A percentile compares a stretch with the other conserved stretches of the same genome.
Conservation (phyloP, 1,140 invertebrate genomes). For the Linepithema humile region DNA sequence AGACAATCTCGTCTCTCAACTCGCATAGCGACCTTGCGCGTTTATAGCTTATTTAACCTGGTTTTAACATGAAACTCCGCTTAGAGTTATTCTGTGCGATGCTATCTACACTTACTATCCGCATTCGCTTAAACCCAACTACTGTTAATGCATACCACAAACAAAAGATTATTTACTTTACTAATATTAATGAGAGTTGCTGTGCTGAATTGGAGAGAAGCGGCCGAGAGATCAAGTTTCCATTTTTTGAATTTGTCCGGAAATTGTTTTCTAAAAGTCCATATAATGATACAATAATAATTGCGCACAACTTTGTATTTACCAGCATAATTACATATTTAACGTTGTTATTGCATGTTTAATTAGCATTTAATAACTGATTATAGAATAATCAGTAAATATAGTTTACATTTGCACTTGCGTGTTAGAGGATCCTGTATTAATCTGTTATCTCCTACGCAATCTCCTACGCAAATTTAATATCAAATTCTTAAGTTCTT, state of each 20-base stretch:
- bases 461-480: no score
- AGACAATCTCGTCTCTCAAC: neutral
- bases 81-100: neutral
- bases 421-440: no score
- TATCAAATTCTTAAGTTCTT: no score
- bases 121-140: neutral
- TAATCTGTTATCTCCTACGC: no score
- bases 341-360: neutral
- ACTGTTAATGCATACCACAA: neutral
- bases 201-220: neutral
- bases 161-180: constrained; percentile 2
- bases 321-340: neutral
- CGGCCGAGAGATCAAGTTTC: neutral
- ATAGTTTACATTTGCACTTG: neutral
- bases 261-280: constrained; percentile 7
- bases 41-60: neutral
- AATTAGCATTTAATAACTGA: neutral
- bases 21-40: no score
- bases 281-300: no score
- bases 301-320: no score
- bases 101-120: neutral
- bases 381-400: neutral
- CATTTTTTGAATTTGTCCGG: neutral
- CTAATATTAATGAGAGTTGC: constrained; percentile 12
- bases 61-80: neutral